Evolutionary conservation across 2,797 vertebrate genomes (phyloP).

Genomic region (Pseudochaenichthys georgianus): DNA sequence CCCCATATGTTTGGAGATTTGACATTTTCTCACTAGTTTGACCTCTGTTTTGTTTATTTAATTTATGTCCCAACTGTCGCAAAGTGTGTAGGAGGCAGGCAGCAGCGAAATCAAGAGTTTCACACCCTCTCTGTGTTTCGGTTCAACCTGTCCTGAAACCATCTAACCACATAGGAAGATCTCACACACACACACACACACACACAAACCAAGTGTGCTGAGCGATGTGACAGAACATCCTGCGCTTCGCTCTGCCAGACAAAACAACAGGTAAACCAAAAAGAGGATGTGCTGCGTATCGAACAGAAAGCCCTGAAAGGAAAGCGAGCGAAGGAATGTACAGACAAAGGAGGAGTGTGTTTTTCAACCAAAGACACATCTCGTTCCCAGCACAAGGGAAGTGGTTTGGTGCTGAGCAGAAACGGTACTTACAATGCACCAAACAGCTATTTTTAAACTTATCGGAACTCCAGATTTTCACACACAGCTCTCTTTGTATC

Average conservation of each 20-base stretch:
- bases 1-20: neutral
- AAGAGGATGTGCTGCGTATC: conserved; percentile 61
- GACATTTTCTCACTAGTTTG: conserved; percentile 14
- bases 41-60: conserved; percentile 39
- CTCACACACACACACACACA: conserved; percentile 55
- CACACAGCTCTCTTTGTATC: conserved; percentile 11
- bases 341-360: conserved; percentile 51
- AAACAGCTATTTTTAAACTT: conserved; percentile 51
- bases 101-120: conserved; percentile 59
- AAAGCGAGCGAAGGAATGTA: conserved; percentile 47
- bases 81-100: conserved; percentile 54
- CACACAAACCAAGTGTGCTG: conserved; percentile 50
- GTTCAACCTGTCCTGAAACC: conserved; percentile 73
- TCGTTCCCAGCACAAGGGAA: conserved; percentile 70
- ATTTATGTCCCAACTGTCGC: conserved; percentile 35
- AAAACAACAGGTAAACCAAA: conserved; percentile 45
- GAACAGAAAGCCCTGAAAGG: conserved; percentile 41
- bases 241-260: conserved; percentile 55
- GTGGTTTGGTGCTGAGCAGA: conserved; percentile 56
- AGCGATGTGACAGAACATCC: conserved; percentile 74
- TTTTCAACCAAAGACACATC: conserved; percentile 52
- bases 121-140: conserved; percentile 61
- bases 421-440: conserved; percentile 38
- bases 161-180: conserved; percentile 72
- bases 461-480: conserved; percentile 25